Conservation (phyloP, 1,140 invertebrate species). For the Apocrypta bakeri region DNA sequence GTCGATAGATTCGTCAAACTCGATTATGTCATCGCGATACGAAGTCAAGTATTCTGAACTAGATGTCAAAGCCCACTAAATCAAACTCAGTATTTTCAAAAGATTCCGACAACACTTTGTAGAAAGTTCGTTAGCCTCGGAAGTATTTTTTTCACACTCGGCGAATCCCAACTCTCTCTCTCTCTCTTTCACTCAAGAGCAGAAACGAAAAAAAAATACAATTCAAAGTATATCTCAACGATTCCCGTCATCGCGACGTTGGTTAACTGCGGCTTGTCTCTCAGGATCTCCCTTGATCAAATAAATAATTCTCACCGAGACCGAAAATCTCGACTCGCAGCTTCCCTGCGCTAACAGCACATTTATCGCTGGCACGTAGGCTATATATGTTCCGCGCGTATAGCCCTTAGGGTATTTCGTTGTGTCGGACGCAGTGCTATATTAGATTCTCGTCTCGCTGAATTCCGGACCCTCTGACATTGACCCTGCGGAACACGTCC, state of each 20-base stretch:
- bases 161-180: too few relatives aligned
- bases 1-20: background rate
- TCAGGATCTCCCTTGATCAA: background rate
- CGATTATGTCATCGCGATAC: background rate
- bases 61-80: background rate
- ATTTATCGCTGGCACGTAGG: slow-evolving; percentile 5
- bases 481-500: slow-evolving; percentile 14
- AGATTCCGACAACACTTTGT: background rate
- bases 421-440: background rate
- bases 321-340: background rate
- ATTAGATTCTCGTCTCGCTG: background rate
- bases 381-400: background rate
- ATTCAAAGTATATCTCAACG: background rate
- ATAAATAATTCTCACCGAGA: background rate
- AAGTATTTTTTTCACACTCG: background rate
- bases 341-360: background rate
- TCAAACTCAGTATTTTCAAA: background rate
- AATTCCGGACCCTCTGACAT: slow-evolving; percentile 17
- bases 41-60: background rate
- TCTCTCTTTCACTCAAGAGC: too few relatives aligned
- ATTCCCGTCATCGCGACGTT: background rate
- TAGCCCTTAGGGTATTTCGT: background rate
- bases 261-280: background rate
- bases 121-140: background rate
- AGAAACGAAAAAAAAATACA: background rate